Percentiles rank a stretch among this genome's conserved stretches.
Evolutionary conservation across 2,888 invertebrate species (phyloP).

Genomic region (Synergus itoensis): DNA sequence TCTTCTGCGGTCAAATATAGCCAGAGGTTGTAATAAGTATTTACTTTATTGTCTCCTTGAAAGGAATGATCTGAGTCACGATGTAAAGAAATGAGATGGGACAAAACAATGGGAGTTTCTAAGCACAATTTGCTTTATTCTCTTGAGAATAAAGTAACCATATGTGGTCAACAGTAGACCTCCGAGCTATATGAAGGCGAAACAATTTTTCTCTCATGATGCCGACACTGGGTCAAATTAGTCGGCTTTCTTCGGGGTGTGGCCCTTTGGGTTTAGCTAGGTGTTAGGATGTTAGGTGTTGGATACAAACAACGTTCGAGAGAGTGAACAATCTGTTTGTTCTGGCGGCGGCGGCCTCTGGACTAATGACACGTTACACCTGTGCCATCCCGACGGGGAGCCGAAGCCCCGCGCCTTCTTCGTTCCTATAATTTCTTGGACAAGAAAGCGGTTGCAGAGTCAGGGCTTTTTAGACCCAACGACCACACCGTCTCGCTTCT

Average conservation of each 20-base stretch:
- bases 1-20: no score
- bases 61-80: neutral
- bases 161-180: slow-evolving; percentile 34
- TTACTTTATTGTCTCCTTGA: slow-evolving; percentile 21
- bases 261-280: slow-evolving; percentile 42
- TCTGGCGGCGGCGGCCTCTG: slow-evolving; percentile 47
- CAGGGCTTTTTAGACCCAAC: slow-evolving; percentile 22
- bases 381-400: slow-evolving; percentile 44
- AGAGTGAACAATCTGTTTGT: slow-evolving; percentile 48
- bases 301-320: slow-evolving; percentile 44
- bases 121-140: slow-evolving; percentile 32
- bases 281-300: slow-evolving; percentile 46
- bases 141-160: slow-evolving; percentile 26
- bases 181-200: slow-evolving; percentile 4
- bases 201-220: slow-evolving; percentile 34
- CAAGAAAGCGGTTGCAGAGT: slow-evolving; percentile 30
- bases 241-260: slow-evolving; percentile 46
- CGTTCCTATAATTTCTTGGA: slow-evolving; percentile 23
- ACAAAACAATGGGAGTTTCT: slow-evolving; percentile 35
- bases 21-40: neutral
- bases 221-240: slow-evolving; percentile 43
- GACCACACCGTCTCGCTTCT: slow-evolving; percentile 2
- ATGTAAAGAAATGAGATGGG: slow-evolving; percentile 1
- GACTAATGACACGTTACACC: slow-evolving; percentile 49
- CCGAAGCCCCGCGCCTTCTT: slow-evolving; percentile 23